A percentile compares a stretch with the other conserved stretches of the same genome.
These are phyloP conservation scores for Stegodyphus dumicola DNA, from an alignment of 1,140 invertebrate genomes.

Conservation along the genomic window DNA sequence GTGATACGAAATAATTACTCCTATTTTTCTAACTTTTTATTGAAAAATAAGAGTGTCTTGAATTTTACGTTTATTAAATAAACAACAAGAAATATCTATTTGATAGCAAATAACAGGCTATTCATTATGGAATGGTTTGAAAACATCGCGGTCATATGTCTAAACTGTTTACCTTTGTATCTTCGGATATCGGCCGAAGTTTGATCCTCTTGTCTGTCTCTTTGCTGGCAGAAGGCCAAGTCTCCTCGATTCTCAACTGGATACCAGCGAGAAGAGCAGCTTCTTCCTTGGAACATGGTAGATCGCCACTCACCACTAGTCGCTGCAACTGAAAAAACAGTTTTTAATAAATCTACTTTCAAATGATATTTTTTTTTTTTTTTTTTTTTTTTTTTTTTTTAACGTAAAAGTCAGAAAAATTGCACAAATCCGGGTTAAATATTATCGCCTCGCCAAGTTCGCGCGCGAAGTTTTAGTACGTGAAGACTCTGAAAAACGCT, in stretches of 20 bases:
- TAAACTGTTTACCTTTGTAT: conserved; percentile 59
- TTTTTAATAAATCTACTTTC: not conserved
- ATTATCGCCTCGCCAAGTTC: not conserved
- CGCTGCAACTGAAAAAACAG: conserved; percentile 74
- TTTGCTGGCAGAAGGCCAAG: conserved; percentile 71
- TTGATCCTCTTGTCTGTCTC: conserved; percentile 31
- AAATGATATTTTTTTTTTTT: not conserved
- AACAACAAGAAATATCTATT: too few relatives aligned
- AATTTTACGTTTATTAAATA: too few relatives aligned
- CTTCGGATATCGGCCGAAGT: conserved; percentile 61
- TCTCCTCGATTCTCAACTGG: conserved; percentile 77
- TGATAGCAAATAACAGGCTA: too few relatives aligned
- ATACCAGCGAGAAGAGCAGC: conserved; percentile 77
- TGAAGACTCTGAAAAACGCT: not conserved
- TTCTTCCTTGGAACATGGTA: conserved; percentile 79
- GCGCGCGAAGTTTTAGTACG: not conserved
- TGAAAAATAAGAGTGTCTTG: too few relatives aligned
- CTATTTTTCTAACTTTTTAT: too few relatives aligned
- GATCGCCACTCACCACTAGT: conserved; percentile 74
- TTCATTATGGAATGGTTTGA: too few relatives aligned
- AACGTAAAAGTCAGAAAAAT: not conserved
- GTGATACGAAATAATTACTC: too few relatives aligned
- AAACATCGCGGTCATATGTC: too few relatives aligned
- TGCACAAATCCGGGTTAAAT: too few relatives aligned
- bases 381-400: not conserved